Evolutionary conservation across 2,797 vertebrate genomes (phyloP).

Genomic region (Somateria mollissima): DNA sequence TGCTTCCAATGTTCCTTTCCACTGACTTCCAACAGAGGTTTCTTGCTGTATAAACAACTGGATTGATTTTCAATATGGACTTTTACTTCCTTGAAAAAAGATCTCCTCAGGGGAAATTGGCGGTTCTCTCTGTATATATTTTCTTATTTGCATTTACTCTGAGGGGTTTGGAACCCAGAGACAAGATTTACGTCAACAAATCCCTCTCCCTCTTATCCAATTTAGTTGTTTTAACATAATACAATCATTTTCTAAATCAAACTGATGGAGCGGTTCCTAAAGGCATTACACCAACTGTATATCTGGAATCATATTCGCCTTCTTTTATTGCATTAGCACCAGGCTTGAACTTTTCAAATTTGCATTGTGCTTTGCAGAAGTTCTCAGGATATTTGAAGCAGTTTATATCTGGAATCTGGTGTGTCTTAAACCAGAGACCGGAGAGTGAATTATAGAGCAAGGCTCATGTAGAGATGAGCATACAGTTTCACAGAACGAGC

Average conservation of each 20-base stretch:
- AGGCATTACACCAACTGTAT: constrained; percentile 67
- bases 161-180: constrained; percentile 15
- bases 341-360: constrained; percentile 65
- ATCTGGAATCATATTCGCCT: constrained; percentile 65
- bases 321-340: constrained; percentile 69
- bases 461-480: not conserved
- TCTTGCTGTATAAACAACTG: constrained; percentile 42
- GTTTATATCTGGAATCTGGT: constrained; percentile 9
- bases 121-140: constrained; percentile 11
- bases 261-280: constrained; percentile 63
- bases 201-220: constrained; percentile 53
- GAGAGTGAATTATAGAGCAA: not conserved
- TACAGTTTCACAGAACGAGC: not conserved
- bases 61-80: constrained; percentile 46
- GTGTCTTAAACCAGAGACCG: not conserved
- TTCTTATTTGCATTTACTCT: constrained; percentile 60
- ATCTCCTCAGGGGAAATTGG: constrained; percentile 10
- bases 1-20: not conserved
- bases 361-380: constrained; percentile 57
- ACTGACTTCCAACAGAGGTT: constrained; percentile 26
- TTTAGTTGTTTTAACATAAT: constrained; percentile 68
- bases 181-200: constrained; percentile 64
- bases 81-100: constrained; percentile 37
- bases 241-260: constrained; percentile 70
- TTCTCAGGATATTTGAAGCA: constrained; percentile 35